These are phyloP conservation scores for Diorhabda carinulata DNA, from an alignment of 1,140 invertebrate species.

Conservation along the genomic window DNA sequence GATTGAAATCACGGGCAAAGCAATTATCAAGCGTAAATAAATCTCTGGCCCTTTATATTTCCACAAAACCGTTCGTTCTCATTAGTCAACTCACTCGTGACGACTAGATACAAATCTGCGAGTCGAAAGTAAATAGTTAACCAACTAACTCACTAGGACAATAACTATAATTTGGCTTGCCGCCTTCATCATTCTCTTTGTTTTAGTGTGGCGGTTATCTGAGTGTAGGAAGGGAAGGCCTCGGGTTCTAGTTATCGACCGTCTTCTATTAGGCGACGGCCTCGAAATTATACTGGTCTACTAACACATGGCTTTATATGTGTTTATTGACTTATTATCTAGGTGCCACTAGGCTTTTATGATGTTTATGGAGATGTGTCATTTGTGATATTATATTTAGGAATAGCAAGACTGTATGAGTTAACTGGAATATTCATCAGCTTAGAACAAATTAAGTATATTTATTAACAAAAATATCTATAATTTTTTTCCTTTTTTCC, in stretches of 20 bases:
- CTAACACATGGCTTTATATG: background rate
- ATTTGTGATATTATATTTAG: no score
- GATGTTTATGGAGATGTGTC: no score
- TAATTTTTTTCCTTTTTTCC: no score
- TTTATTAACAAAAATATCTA: no score
- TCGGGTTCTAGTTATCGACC: background rate
- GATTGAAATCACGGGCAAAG: no score
- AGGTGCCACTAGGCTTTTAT: background rate
- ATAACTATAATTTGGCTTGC: conserved; percentile 8
- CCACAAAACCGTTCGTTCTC: background rate
- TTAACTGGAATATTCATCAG: no score
- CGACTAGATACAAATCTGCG: background rate
- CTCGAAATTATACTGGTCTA: conserved; percentile 2
- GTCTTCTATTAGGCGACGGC: background rate
- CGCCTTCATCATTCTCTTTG: conserved; percentile 9
- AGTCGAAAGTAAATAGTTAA: conserved; percentile 3
- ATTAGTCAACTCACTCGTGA: background rate
- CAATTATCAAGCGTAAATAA: background rate
- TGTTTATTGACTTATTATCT: conserved; percentile 1
- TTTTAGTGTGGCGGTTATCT: conserved; percentile 6
- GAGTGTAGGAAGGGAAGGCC: background rate
- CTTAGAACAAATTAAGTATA: no score
- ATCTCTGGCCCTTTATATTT: background rate
- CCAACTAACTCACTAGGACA: background rate
- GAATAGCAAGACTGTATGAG: no score